Conservation (phyloP, 2,888 invertebrate species). For the Synergus laeviventris region DNA sequence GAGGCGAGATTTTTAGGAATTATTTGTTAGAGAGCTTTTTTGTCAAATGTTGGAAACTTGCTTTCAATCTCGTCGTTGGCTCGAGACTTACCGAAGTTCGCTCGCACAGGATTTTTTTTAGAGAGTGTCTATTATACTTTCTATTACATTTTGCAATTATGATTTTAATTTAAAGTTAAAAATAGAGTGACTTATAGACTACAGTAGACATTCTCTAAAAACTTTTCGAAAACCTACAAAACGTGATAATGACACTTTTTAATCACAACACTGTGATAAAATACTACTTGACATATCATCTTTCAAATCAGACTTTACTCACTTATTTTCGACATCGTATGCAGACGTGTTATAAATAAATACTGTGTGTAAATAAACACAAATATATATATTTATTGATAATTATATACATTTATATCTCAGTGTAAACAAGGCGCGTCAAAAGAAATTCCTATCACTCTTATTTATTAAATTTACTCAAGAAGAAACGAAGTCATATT, state of each 20-base stretch:
- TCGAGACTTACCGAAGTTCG: conserved; percentile 27
- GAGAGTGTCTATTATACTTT: background rate
- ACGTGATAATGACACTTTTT: conserved; percentile 62
- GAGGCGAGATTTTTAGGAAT: conserved; percentile 31
- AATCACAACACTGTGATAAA: conserved; percentile 72
- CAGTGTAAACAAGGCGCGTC: conserved; percentile 26
- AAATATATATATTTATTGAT: conserved; percentile 43
- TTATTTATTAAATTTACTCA: conserved; percentile 41
- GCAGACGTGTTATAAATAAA: conserved; percentile 49
- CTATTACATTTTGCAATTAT: background rate
- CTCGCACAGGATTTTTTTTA: background rate
- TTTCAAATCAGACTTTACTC: conserved; percentile 31
- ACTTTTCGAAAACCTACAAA: conserved; percentile 43
- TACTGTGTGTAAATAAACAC: conserved; percentile 50
- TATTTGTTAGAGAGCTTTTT: conserved; percentile 1
- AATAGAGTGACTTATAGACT: too few species aligned
- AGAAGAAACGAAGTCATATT: background rate
- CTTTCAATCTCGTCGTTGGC: conserved; percentile 5
- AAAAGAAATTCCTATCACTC: background rate
- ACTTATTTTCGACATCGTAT: conserved; percentile 28
- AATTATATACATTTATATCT: conserved; percentile 41
- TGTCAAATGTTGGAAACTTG: background rate
- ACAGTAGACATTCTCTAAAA: conserved; percentile 13
- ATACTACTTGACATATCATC: conserved; percentile 67
- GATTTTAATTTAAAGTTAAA: too few species aligned